Evolutionary conservation across 2,797 vertebrate genomes (phyloP), one percentile per base, ranked within the genome.

Genomic region (Apogon talboti): DNA sequence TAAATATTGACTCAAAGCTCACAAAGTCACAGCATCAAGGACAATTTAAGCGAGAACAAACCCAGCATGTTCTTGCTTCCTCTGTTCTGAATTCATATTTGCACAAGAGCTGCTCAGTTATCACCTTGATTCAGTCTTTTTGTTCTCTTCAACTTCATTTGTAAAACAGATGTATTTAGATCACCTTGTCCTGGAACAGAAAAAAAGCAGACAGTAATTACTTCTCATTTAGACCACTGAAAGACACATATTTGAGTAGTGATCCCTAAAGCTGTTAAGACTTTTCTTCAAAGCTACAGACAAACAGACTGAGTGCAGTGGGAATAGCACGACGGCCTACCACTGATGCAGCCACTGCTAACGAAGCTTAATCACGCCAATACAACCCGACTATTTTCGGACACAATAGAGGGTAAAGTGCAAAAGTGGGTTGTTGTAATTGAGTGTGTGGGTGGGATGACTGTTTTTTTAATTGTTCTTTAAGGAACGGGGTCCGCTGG

Each of bases 391-490:
- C 87, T 88, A 87, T 88, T 90, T 76, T 77, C 41, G 77, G 82
- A 88, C 78, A 89, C 83, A 86, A 86, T 85, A 62, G 78, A 86
- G 76, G 81, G 83, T 71, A 87, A 87, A 89, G 91, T 87, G 89
- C 87, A 89, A 84, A 91, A 89, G 89, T 91, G 84, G 86, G 79
- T 80, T 81, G 87, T 85, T 87, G 88, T 94, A 93, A 94, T 93
- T 92, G 89, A 91, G 87, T 89, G 87, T 90, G 91, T 92, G 88
- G 92, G 91, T 86, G 85, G 88, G 82, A 76, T 88, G 87, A 80
- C 87, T 87, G 89, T 83, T 88, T 87, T 90, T 91, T 88, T 92
- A 93, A 93, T 94, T 94, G 90, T 94, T 93, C 90, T 92, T 92
- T 91, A 92, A 94, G 89, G 91, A 92, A 85, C 49, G 79, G 82